Percentiles rank a stretch among this genome's conserved stretches.
Evolutionary conservation across 2,888 invertebrate genomes (phyloP).

Genomic region (Cerastis leucographa): DNA sequence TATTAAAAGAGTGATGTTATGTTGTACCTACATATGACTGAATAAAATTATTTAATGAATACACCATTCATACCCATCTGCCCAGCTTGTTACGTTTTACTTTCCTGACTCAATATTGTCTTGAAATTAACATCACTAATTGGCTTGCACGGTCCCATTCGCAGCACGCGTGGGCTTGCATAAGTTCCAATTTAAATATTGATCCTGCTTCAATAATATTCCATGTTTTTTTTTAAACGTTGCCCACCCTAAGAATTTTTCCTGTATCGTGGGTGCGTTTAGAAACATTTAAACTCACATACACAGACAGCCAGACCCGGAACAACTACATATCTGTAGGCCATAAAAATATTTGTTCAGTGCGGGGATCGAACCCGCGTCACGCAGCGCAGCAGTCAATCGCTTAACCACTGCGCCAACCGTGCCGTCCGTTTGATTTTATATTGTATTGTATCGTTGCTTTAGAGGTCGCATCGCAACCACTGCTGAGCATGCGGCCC

Average conservation of each 20-base stretch:
- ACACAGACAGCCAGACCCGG: too few species aligned
- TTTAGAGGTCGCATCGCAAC: background rate
- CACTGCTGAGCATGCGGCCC: background rate
- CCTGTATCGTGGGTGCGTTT: too few species aligned
- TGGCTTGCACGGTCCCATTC: slow-evolving; percentile 31
- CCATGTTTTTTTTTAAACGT: too few species aligned
- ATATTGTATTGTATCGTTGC: background rate
- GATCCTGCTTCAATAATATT: slow-evolving; percentile 17
- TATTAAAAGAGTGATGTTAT: background rate
- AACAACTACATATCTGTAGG: too few species aligned
- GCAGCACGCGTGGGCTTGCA: slow-evolving; percentile 26
- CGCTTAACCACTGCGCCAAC: too few species aligned
- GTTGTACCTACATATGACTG: background rate
- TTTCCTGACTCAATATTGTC: slow-evolving; percentile 29
- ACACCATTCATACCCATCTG: background rate
- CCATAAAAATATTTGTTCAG: too few species aligned
- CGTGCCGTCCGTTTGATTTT: too few species aligned
- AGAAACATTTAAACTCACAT: too few species aligned
- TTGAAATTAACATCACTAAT: slow-evolving; percentile 49
- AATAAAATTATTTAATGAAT: background rate
- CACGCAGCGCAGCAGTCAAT: too few species aligned
- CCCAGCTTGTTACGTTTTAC: slow-evolving; percentile 25
- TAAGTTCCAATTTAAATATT: slow-evolving; percentile 40
- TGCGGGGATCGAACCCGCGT: too few species aligned
- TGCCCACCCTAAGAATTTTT: too few species aligned